Conservation (phyloP, 30 jellyfish, hydroid and myxozoan species). For the Hydra vulgaris region DNA sequence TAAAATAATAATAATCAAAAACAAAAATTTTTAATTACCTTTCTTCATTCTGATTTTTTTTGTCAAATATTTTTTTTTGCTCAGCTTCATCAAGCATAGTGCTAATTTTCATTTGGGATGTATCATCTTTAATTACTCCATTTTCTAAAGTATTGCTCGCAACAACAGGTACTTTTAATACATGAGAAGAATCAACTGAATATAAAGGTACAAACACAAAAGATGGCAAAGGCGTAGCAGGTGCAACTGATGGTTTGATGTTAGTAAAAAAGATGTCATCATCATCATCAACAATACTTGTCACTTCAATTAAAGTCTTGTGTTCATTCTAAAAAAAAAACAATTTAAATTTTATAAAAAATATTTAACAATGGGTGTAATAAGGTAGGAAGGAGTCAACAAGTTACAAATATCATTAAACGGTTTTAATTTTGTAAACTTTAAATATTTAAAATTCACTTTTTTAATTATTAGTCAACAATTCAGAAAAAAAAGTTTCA, state of each 20-base stretch:
- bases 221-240: slow-evolving; percentile 84
- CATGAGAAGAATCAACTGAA: not conserved
- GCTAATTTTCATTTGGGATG: not conserved
- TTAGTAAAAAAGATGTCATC: not conserved
- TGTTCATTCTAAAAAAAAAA: not conserved
- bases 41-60: not conserved
- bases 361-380: too few relatives aligned
- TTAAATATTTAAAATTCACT: too few relatives aligned
- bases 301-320: not conserved
- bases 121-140: not conserved
- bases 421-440: too few relatives aligned
- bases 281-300: slow-evolving; percentile 4
- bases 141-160: not conserved
- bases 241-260: slow-evolving; percentile 79
- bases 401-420: too few relatives aligned
- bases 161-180: not conserved
- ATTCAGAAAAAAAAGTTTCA: too few relatives aligned
- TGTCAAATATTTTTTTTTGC: not conserved
- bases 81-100: not conserved
- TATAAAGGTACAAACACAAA: slow-evolving; percentile 1
- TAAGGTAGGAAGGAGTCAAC: too few relatives aligned
- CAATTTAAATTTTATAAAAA: too few relatives aligned
- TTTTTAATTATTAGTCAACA: too few relatives aligned
- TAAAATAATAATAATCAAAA: too few relatives aligned
- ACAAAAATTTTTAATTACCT: too few relatives aligned